A percentile compares a stretch with the other conserved stretches of the same genome.
Conservation (phyloP, 30 jellyfish, hydroid and myxozoan genomes). For the Morbakka virulenta region DNA sequence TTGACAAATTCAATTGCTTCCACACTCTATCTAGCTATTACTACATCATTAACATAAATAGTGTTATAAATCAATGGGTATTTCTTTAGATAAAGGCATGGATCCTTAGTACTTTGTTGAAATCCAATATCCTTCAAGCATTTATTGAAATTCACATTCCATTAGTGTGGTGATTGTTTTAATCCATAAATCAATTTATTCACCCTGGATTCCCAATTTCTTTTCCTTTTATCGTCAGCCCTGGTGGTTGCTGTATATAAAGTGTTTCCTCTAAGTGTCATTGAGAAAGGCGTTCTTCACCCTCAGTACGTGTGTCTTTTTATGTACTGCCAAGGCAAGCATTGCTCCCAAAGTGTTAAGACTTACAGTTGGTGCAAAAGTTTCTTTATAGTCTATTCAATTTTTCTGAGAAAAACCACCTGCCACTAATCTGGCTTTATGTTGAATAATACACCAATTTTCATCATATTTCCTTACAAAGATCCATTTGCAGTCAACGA, state of each 20-base stretch:
- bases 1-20: not conserved
- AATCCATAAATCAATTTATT: not conserved
- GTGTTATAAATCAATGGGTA: not conserved
- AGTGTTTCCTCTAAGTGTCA: not conserved
- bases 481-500: too few relatives aligned
- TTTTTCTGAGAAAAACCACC: not conserved
- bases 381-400: not conserved
- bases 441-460: too few relatives aligned
- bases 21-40: not conserved
- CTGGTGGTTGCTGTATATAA: not conserved
- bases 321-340: too few relatives aligned
- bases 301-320: too few relatives aligned
- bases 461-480: too few relatives aligned
- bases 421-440: not conserved
- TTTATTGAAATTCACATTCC: not conserved
- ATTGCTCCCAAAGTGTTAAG: not conserved
- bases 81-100: not conserved
- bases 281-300: too few relatives aligned
- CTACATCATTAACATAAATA: not conserved
- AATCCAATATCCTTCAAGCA: not conserved
- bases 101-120: not conserved
- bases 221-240: not conserved
- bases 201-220: not conserved
- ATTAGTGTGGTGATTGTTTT: not conserved
- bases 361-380: not conserved